phyloP scores from a whole-genome alignment of 2,113 vertebrate species.

The Spermophilus dauricus region DNA sequence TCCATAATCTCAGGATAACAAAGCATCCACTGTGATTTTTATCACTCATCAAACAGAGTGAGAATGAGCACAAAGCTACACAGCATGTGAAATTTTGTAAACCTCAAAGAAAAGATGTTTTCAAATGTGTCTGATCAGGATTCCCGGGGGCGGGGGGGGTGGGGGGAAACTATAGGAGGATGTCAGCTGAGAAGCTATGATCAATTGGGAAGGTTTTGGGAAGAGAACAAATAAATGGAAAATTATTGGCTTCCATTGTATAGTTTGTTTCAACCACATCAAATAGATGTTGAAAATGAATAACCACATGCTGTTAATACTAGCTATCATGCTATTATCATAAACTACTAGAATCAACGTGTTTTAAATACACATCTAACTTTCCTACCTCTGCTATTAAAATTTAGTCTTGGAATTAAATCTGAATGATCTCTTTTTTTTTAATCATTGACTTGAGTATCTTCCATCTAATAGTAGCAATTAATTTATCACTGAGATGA shows the following conservation, averaged over 20 bases:
- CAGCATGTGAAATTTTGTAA: not conserved
- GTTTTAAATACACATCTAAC: not conserved
- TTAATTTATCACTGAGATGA: not conserved
- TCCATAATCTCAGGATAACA: constrained; percentile 43
- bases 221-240: constrained; percentile 56
- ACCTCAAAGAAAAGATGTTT: not conserved
- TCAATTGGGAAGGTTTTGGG: not conserved
- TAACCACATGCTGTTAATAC: constrained; percentile 23
- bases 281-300: constrained; percentile 61
- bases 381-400: constrained; percentile 37
- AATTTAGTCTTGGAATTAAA: constrained; percentile 40
- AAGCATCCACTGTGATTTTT: constrained; percentile 15
- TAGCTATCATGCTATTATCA: constrained; percentile 59
- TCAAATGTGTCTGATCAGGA: not conserved
- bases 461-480: not conserved
- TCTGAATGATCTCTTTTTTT: constrained; percentile 10
- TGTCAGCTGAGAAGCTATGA: not conserved
- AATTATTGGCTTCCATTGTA: constrained; percentile 40
- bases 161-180: not conserved
- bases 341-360: constrained; percentile 35
- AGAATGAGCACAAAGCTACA: not conserved
- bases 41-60: not conserved
- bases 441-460: not conserved
- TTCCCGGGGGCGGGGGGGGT: not conserved
- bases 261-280: constrained; percentile 69